Percentiles rank a stretch among this genome's conserved stretches.
Conservation (phyloP, 2,113 vertebrate species). For the Catagonus wagneri region DNA sequence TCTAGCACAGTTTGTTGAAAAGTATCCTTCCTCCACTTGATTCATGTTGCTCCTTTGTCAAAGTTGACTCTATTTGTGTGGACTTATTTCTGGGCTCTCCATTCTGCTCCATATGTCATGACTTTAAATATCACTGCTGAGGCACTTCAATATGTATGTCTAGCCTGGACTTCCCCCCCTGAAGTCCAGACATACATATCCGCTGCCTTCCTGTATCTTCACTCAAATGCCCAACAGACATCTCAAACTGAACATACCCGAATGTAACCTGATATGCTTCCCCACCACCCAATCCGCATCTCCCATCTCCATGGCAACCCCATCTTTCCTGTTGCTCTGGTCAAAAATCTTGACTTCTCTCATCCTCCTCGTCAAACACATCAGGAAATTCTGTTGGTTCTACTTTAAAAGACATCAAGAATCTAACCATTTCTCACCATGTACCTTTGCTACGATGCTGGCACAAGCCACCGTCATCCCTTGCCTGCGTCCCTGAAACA, state of each 20-base stretch:
- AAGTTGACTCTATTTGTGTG: background rate
- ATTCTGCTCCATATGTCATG: background rate
- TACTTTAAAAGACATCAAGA: background rate
- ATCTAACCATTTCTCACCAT: background rate
- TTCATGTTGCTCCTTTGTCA: constrained; percentile 23
- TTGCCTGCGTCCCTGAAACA: background rate
- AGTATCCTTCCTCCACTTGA: constrained; percentile 24
- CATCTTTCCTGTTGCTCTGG: background rate
- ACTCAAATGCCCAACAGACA: background rate
- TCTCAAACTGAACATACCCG: background rate
- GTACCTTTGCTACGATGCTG: background rate
- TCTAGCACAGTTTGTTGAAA: background rate
- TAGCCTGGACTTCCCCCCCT: background rate
- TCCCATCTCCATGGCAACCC: background rate
- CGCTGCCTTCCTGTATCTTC: background rate
- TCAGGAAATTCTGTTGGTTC: background rate
- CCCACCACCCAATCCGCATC: background rate
- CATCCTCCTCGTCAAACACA: background rate
- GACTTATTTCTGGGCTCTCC: background rate
- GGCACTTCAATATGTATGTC: background rate
- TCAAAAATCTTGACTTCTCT: background rate
- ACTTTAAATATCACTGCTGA: background rate
- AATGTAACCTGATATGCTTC: background rate
- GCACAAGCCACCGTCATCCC: background rate
- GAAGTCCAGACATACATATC: background rate